Evolutionary conservation across 2,797 vertebrate genomes (phyloP).

Genomic region (Ctenochaetus hawaiiensis): DNA sequence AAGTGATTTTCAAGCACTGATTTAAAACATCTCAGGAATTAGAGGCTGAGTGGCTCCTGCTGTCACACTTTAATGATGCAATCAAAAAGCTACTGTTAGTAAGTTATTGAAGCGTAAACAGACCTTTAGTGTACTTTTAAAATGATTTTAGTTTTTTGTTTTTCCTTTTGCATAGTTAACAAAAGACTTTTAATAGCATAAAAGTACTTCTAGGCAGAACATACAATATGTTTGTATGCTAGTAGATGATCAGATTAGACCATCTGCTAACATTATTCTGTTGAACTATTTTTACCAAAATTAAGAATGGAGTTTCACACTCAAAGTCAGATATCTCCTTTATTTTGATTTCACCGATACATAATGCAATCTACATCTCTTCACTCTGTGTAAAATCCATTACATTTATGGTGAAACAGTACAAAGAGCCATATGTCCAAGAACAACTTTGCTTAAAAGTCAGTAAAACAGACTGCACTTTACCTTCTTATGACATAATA

Average conservation of each 20-base stretch:
- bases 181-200: no score
- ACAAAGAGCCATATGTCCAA: background rate
- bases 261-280: no score
- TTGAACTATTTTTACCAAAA: no score
- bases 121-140: background rate
- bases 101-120: background rate
- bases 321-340: no score
- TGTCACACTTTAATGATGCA: constrained; percentile 15
- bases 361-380: no score
- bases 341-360: no score
- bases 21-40: constrained; percentile 19
- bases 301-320: no score
- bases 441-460: background rate
- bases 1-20: background rate
- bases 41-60: constrained; percentile 8
- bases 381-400: background rate
- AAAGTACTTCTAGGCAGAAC: no score
- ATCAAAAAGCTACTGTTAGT: constrained; percentile 25
- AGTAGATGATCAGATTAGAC: no score
- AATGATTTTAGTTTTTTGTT: background rate
- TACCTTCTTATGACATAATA: constrained; percentile 1
- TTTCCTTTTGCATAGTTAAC: background rate
- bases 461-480: background rate
- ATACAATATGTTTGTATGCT: no score
- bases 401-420: background rate